Evolutionary conservation across 1,140 invertebrate genomes (phyloP), one percentile per base, ranked within the genome.

Genomic region (Halesus radiatus): DNA sequence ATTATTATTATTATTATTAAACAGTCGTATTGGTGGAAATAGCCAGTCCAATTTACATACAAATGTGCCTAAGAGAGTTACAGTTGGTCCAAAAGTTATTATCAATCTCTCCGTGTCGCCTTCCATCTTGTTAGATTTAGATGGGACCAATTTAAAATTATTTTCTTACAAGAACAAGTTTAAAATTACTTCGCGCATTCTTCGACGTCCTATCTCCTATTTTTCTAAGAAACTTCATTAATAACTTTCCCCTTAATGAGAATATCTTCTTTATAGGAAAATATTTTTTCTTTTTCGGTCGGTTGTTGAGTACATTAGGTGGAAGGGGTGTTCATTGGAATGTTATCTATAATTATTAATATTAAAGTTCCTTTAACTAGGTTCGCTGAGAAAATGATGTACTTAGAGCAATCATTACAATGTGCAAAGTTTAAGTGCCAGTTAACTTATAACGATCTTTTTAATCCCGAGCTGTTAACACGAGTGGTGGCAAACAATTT

Each of bases 11-110:
- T n/a, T n/a, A n/a, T n/a, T n/a, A n/a, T n/a, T 32, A 45, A 45
- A 45, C 37, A 45, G 10, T 45, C 37, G 8, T 45, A 45, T 45
- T 45, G 37, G 37, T 45, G 13, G 37, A 45, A 10, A 45, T 13
- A 45, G 1, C 7, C 37, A 29, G 62, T 60, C 58, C 64, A 76
- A 81, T 81, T 81, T 81, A 79, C 80, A 81, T 81, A 81, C 77
- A 81, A 81, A 81, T 81, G 80, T 73, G 64, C 68, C 60, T 62
- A 81, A 81, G 79, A 79, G 79, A 68, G 50, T 32, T 50, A 53
- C 22, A 66, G 62, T 37, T 26, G 45, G 18, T 73, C 29, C 7
- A n/a, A 66, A 66, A 66, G 62, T 66, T 72, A 7, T 37, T 10
- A 20, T 22, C 45, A 50, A 50, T 20, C 45, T 50, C 16, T 3